phyloP scores from a whole-genome alignment of 2,797 vertebrate genomes.

The Mallotus villosus region DNA sequence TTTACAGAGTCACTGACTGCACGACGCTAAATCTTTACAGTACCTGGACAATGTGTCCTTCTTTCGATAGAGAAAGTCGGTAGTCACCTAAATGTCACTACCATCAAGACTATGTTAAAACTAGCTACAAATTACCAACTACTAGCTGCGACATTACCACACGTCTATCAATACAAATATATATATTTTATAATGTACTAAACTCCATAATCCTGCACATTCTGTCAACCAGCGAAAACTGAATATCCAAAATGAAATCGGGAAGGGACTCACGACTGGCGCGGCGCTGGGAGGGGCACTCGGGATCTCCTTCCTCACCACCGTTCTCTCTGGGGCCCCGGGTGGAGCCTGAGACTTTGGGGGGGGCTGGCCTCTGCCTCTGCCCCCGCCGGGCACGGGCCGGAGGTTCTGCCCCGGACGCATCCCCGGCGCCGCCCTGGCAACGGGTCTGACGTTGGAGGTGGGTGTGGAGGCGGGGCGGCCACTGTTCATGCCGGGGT shows the following conservation, averaged over 20 bases:
- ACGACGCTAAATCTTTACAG: background rate
- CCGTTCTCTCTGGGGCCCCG: slow-evolving; percentile 61
- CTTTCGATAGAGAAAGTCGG: too few species aligned
- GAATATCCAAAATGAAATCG: background rate
- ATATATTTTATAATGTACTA: too few species aligned
- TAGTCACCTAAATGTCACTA: too few species aligned
- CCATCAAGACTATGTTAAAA: too few species aligned
- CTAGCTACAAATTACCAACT: too few species aligned
- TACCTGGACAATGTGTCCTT: background rate
- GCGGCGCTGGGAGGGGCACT: slow-evolving; percentile 25
- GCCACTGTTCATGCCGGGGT: slow-evolving; percentile 71
- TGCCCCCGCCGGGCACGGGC: slow-evolving; percentile 50
- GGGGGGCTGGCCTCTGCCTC: slow-evolving; percentile 63
- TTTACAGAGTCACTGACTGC: background rate
- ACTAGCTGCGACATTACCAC: too few species aligned
- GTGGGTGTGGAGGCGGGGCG: slow-evolving; percentile 71
- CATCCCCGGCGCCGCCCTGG: slow-evolving; percentile 65
- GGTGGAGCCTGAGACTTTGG: slow-evolving; percentile 50
- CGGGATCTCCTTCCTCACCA: slow-evolving; percentile 72
- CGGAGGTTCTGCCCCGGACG: slow-evolving; percentile 64
- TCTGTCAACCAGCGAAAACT: background rate
- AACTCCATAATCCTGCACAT: too few species aligned
- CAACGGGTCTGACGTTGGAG: slow-evolving; percentile 77
- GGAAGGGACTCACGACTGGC: slow-evolving; percentile 57
- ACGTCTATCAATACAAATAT: too few species aligned